Percentiles rank a stretch among this genome's conserved stretches.
Evolutionary conservation across 1,140 invertebrate species (phyloP).

Genomic region (Temnothorax longispinosus): DNA sequence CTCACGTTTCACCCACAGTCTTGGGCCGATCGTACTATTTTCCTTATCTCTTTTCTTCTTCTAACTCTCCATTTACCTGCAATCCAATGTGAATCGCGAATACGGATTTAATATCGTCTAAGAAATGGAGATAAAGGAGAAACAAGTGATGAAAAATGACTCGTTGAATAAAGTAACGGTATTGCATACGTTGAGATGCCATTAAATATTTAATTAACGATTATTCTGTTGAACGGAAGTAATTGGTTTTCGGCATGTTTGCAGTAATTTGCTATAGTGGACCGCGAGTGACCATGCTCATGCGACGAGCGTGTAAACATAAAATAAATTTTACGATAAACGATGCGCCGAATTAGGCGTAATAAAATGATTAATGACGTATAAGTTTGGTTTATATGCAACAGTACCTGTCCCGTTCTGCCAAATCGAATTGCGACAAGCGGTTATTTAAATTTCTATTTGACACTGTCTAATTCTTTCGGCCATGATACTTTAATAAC

Average conservation of each 20-base stretch:
- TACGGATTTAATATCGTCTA: slow-evolving; percentile 23
- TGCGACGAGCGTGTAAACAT: slow-evolving; percentile 6
- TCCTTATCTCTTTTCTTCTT: slow-evolving; percentile 6
- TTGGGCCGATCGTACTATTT: neutral
- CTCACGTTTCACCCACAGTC: neutral
- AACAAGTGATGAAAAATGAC: neutral
- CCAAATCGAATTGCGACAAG: neutral
- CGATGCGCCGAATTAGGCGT: slow-evolving; percentile 34
- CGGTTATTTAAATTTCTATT: neutral
- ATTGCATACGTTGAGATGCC: neutral
- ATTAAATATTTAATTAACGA: slow-evolving; percentile 6
- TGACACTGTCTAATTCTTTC: neutral
- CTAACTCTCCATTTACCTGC: slow-evolving; percentile 28
- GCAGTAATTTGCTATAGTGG: neutral
- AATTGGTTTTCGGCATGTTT: neutral
- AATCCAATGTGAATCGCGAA: slow-evolving; percentile 12
- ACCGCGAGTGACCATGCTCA: slow-evolving; percentile 17
- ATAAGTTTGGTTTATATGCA: slow-evolving; percentile 50
- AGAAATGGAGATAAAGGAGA: neutral
- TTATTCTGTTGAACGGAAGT: neutral
- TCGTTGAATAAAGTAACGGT: neutral
- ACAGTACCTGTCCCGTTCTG: neutral
- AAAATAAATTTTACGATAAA: slow-evolving; percentile 61
- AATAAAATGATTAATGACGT: slow-evolving; percentile 62
- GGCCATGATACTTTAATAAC: slow-evolving; percentile 5